Base-by-base conservation (phyloP, 2,113 vertebrate genomes). In the Gopherus evgoodei region DNA sequence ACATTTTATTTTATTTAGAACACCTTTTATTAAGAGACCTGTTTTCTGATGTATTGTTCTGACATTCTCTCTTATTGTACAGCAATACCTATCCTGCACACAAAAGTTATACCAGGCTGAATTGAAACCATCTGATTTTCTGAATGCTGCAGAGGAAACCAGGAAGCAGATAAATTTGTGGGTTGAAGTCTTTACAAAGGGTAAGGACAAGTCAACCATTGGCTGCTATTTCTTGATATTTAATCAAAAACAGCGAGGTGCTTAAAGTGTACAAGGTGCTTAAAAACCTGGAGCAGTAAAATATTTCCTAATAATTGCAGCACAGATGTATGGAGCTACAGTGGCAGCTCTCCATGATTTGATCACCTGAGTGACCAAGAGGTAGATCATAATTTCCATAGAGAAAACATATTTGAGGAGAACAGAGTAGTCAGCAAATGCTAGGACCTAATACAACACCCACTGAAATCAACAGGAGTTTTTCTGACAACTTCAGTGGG, bases 31-130 rank as follows among this genome's bases (percentile, higher is more conserved):
- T 49, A 6, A n/a, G 38, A 19, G 53, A 1, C 57, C 49, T 84
- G 78, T 12, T 47, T 2, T 29, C 54, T 3, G 2, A 27, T 84
- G 14, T 1, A 9, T 88, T 78, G 75, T 88, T 80, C 5, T 62
- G 65, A n/a, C 87, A 6, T 49, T 49, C 5, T 72, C 42, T 84
- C 95, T 14, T 95, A 44, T 91, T 97, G 94, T 90, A 25, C 87
- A 98, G 98, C 80, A 97, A 97, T 98, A 98, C 89, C 79, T 98
- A 94, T 96, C 59, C n/a, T 98, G 97, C 87, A 97, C 97, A 91
- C 95, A 98, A 94, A 95, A 98, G 86, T 50, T 98, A 17, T 98
- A 98, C 90, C 86, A 87, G 91, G 95, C 98, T 82, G 95, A 96
- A 31, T 91, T 98, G 19, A 95, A 98, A 85, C 56, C 96, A 54